A percentile compares a stretch with the other conserved stretches of the same genome.
These are phyloP conservation scores for Sebastes matsubarae DNA, from an alignment of 2,797 vertebrate species.

Conservation along the genomic window DNA sequence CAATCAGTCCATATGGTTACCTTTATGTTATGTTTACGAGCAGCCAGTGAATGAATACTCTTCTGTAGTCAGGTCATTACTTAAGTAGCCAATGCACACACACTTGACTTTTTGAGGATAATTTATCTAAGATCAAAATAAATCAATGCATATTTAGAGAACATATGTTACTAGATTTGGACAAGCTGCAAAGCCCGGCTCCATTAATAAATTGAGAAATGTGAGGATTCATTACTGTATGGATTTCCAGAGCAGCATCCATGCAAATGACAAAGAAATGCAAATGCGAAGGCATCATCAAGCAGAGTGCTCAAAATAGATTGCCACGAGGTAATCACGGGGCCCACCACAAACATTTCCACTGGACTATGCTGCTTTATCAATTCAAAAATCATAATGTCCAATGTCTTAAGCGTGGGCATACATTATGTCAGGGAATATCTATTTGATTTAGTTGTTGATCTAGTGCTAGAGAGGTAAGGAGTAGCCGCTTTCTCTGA, in stretches of 20 bases:
- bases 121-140: slow-evolving; percentile 78
- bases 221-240: slow-evolving; percentile 84
- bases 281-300: slow-evolving; percentile 80
- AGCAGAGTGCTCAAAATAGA: slow-evolving; percentile 84
- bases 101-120: slow-evolving; percentile 69
- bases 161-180: slow-evolving; percentile 81
- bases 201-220: slow-evolving; percentile 87
- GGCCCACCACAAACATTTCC: slow-evolving; percentile 71
- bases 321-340: slow-evolving; percentile 77
- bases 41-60: slow-evolving; percentile 70
- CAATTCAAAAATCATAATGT: slow-evolving; percentile 82
- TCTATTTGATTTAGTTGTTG: slow-evolving; percentile 83
- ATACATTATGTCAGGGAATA: slow-evolving; percentile 83
- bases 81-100: slow-evolving; percentile 72
- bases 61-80: slow-evolving; percentile 78
- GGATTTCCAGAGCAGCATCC: slow-evolving; percentile 74
- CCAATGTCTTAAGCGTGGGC: slow-evolving; percentile 72
- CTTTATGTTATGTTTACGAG: slow-evolving; percentile 73
- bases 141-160: slow-evolving; percentile 85
- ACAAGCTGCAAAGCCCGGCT: slow-evolving; percentile 74
- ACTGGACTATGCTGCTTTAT: slow-evolving; percentile 65
- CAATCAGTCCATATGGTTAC: slow-evolving; percentile 59
- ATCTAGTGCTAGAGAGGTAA: slow-evolving; percentile 77
- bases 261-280: slow-evolving; percentile 84
- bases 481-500: slow-evolving; percentile 78